A percentile compares a stretch with the other conserved stretches of the same genome.
phyloP scores from a whole-genome alignment of 2,888 invertebrate species.

The Biston stratarius region DNA sequence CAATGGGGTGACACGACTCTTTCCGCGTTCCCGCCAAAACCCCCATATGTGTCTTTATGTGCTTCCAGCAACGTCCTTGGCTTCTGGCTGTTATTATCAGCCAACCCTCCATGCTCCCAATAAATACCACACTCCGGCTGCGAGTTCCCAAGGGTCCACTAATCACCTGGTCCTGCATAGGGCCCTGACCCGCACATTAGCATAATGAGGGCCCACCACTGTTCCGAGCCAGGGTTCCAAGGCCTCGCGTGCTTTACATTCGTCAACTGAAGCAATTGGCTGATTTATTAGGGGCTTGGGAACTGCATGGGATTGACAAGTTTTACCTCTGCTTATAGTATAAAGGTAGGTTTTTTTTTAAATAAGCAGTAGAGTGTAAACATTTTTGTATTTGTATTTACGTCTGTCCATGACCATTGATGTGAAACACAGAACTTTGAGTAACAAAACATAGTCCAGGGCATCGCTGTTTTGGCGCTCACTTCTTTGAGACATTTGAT shows the following conservation, averaged over 20 bases:
- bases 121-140: constrained; percentile 4
- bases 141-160: constrained; percentile 12
- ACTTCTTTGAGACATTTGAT: no score
- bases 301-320: constrained; percentile 11
- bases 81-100: not conserved
- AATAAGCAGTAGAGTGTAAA: no score
- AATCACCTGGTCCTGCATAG: constrained; percentile 12
- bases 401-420: no score
- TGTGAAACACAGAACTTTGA: no score
- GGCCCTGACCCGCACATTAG: constrained; percentile 24
- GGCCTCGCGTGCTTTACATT: constrained; percentile 9
- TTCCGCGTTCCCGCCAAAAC: no score
- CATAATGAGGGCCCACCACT: constrained; percentile 14
- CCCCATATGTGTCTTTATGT: not conserved
- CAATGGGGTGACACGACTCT: no score
- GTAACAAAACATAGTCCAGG: no score
- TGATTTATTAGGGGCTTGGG: constrained; percentile 9
- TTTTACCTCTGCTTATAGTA: not conserved
- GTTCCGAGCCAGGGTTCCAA: constrained; percentile 2
- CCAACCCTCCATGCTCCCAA: not conserved
- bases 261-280: not conserved
- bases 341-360: not conserved
- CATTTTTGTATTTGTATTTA: no score
- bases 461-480: no score
- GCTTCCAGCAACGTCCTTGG: not conserved